Conservation (phyloP, 2,797 vertebrate species). For the Aratinga solstitialis region DNA sequence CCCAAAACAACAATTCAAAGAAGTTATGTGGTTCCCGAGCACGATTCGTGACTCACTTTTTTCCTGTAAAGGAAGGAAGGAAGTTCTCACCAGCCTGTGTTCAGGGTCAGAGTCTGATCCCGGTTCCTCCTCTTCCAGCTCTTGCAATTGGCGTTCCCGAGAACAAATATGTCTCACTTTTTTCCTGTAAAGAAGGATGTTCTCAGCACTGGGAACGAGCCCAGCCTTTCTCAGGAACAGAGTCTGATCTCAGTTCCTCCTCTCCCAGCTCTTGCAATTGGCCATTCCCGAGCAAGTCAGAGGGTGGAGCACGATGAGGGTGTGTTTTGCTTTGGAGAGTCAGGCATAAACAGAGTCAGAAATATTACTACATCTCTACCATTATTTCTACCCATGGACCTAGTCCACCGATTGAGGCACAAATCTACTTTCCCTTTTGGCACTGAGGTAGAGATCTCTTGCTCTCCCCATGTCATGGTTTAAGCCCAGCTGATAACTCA, state of each 20-base stretch:
- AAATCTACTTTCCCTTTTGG: neutral
- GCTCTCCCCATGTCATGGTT: neutral
- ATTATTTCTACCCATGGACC: accelerated
- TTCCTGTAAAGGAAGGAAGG: neutral
- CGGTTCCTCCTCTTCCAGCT: neutral
- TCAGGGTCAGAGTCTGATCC: neutral
- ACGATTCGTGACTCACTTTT: neutral
- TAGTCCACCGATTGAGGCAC: neutral
- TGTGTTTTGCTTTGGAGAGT: neutral
- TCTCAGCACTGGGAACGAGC: neutral
- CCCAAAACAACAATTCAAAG: neutral
- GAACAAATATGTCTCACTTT: neutral
- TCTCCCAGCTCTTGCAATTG: neutral
- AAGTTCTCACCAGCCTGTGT: accelerated
- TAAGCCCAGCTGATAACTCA: neutral
- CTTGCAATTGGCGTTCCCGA: neutral
- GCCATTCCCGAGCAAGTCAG: neutral
- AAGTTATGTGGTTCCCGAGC: neutral
- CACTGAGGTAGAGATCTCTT: accelerated
- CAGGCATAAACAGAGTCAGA: neutral
- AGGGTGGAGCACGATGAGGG: neutral
- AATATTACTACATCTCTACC: neutral
- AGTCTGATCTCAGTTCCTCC: neutral
- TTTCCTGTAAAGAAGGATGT: neutral
- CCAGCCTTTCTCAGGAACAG: accelerated